phyloP scores from a whole-genome alignment of 2,888 invertebrate species.

The Drosophila bunnanda region DNA sequence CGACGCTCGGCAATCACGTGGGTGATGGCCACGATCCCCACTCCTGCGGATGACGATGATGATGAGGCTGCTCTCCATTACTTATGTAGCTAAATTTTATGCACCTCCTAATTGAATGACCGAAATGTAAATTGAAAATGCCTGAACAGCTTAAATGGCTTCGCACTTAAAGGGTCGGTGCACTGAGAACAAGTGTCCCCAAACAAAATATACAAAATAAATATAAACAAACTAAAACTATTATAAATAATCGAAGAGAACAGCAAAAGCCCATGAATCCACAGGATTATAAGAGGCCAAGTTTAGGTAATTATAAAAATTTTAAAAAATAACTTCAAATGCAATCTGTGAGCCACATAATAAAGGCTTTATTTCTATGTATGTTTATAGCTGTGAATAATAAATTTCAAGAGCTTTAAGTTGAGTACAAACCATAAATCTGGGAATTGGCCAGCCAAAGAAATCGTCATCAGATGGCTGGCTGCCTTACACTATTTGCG shows the following conservation, averaged over 20 bases:
- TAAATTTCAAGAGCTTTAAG: neutral
- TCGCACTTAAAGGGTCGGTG: constrained; percentile 25
- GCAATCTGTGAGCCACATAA: neutral
- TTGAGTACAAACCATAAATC: constrained; percentile 23
- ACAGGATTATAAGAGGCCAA: too few relatives aligned
- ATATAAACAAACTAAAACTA: neutral
- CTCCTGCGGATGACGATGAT: constrained; percentile 23
- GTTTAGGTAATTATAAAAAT: too few relatives aligned
- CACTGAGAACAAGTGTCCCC: neutral
- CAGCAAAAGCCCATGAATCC: too few relatives aligned
- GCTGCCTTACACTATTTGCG: constrained; percentile 54
- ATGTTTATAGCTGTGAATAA: neutral
- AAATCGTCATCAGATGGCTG: constrained; percentile 43
- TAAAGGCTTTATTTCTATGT: neutral
- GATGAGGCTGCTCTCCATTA: constrained; percentile 50
- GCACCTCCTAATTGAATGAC: constrained; percentile 73
- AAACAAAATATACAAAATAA: neutral
- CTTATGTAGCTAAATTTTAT: constrained; percentile 59
- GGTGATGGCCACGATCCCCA: constrained; percentile 54
- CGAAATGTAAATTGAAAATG: constrained; percentile 71
- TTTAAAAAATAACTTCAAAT: too few relatives aligned
- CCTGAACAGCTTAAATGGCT: constrained; percentile 33
- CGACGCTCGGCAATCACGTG: constrained; percentile 41
- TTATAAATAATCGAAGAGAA: too few relatives aligned
- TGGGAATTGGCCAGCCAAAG: constrained; percentile 29